These are phyloP conservation scores for Tetramorium parvispinum DNA, from an alignment of 1,140 invertebrate species.

Conservation along the genomic window DNA sequence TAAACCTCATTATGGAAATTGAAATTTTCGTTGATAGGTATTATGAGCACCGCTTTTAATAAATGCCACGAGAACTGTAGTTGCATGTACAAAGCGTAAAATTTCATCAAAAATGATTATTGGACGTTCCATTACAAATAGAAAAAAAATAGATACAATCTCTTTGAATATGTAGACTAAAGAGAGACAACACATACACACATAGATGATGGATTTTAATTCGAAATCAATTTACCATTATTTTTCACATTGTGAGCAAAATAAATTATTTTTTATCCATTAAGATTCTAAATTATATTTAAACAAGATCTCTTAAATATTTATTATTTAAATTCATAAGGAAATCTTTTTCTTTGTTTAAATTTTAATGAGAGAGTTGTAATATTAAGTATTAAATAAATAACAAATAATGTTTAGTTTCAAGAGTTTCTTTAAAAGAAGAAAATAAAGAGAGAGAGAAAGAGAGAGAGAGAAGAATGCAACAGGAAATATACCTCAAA, in stretches of 20 bases:
- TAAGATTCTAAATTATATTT: background rate
- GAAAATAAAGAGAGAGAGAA: background rate
- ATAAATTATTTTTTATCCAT: background rate
- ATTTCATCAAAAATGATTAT: constrained; percentile 3
- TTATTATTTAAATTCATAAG: background rate
- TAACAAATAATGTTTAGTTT: background rate
- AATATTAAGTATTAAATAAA: background rate
- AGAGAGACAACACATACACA: background rate
- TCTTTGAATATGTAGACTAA: background rate
- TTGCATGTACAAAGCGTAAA: background rate
- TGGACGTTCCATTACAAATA: background rate
- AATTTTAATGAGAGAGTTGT: background rate
- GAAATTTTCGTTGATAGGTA: constrained; percentile 18
- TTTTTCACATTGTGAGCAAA: background rate
- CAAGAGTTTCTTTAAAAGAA: background rate
- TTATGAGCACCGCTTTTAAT: constrained; percentile 22
- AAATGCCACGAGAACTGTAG: background rate
- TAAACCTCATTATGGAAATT: constrained; percentile 9
- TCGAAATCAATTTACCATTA: background rate
- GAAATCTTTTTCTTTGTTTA: background rate
- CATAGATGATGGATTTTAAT: background rate
- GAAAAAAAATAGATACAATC: background rate
- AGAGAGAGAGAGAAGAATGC: background rate
- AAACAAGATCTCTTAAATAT: background rate
- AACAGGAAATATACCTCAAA: background rate